Evolutionary conservation across 2,797 vertebrate species (phyloP).

Genomic region (Alca torda): DNA sequence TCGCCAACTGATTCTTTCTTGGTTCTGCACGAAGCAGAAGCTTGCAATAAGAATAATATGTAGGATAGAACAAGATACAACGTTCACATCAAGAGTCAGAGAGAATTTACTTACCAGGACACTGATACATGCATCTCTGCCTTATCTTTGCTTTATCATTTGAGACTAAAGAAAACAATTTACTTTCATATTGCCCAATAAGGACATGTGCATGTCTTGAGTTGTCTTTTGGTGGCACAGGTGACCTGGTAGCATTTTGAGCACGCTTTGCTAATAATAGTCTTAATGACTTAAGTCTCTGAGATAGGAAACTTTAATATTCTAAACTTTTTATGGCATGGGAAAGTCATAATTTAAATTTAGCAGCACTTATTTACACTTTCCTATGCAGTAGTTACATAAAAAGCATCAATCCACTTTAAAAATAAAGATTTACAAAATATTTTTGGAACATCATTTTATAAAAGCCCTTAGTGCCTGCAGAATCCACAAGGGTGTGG

Average conservation of each 20-base stretch:
- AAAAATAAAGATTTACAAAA: neutral
- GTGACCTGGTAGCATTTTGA: neutral
- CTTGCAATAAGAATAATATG: neutral
- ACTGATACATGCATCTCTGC: neutral
- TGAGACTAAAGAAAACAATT: neutral
- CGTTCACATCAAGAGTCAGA: neutral
- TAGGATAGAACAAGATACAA: neutral
- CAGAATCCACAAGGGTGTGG: neutral
- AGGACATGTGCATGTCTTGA: neutral
- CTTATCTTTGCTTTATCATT: neutral
- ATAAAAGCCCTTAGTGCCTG: neutral
- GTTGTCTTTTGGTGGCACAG: neutral
- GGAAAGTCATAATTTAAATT: neutral
- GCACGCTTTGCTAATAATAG: neutral
- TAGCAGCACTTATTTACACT: neutral
- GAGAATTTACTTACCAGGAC: neutral
- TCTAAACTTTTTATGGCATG: neutral
- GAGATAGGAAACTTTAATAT: neutral
- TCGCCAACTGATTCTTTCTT: rapidly evolving
- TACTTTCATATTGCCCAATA: neutral
- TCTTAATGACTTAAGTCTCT: neutral
- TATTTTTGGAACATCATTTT: neutral
- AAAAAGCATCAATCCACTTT: neutral
- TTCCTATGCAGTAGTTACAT: neutral
- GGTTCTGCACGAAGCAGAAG: neutral